A percentile compares a stretch with the other conserved stretches of the same genome.
These are phyloP conservation scores for Nephrotoma flavescens DNA, from an alignment of 2,888 invertebrate species.

Conservation along the genomic window DNA sequence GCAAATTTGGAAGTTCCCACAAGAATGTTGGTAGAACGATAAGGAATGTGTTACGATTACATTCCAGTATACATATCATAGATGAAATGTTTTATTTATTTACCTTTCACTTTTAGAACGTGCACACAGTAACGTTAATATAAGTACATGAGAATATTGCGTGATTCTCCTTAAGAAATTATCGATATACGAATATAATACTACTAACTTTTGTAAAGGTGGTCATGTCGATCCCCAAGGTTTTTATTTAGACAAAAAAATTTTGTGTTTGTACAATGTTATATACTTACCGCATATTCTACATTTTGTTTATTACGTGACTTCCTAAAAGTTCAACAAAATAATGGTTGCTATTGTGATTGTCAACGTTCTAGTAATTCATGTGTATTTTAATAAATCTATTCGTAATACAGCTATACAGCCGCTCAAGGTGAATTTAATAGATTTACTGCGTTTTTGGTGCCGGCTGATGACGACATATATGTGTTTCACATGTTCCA, in stretches of 20 bases:
- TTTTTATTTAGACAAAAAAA: background rate
- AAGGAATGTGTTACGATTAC: too few relatives aligned
- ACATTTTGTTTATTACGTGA: background rate
- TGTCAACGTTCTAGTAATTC: too few relatives aligned
- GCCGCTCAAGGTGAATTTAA: too few relatives aligned
- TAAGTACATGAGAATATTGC: background rate
- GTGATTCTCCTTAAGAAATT: background rate
- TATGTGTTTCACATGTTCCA: too few relatives aligned
- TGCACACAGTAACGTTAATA: background rate
- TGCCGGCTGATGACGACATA: too few relatives aligned
- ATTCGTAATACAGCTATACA: too few relatives aligned
- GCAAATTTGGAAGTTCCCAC: too few relatives aligned
- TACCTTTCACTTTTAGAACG: background rate
- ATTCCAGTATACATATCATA: too few relatives aligned
- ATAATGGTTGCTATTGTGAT: background rate
- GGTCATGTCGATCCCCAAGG: background rate
- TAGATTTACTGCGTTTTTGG: too few relatives aligned
- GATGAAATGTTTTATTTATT: background rate
- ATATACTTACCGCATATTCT: background rate
- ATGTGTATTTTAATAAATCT: too few relatives aligned
- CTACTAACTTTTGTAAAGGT: background rate
- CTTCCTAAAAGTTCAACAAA: background rate
- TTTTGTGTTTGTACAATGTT: background rate
- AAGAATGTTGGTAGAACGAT: too few relatives aligned
- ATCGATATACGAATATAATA: background rate